phyloP scores from a whole-genome alignment of 2,113 vertebrate genomes.

The Aegotheles bennettii region DNA sequence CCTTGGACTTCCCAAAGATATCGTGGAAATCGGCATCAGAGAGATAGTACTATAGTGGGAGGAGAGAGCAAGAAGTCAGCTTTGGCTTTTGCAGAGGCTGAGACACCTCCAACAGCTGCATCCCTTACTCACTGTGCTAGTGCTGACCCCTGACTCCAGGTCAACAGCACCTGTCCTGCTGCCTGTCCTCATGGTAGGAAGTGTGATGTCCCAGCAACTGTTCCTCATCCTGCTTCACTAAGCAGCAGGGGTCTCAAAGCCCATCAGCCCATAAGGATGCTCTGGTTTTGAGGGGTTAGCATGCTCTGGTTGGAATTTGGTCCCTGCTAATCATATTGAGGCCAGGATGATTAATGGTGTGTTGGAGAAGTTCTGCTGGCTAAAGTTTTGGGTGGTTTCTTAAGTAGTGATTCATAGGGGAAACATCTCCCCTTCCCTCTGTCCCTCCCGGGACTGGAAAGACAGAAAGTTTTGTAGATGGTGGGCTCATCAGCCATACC shows the following conservation, averaged over 20 bases:
- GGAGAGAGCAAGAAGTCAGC: not conserved
- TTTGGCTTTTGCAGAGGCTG: not conserved
- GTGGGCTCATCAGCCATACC: not conserved
- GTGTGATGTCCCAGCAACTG: not conserved
- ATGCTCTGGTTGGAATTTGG: not conserved
- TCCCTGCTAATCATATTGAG: not conserved
- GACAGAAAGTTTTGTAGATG: not conserved
- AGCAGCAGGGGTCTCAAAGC: not conserved
- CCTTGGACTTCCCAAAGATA: slow-evolving; percentile 81
- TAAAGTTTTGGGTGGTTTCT: not conserved
- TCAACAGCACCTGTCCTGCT: not conserved
- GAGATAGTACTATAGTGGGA: slow-evolving; percentile 76
- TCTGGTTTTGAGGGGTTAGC: not conserved
- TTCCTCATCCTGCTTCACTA: not conserved
- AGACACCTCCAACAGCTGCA: not conserved
- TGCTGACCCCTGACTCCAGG: not conserved
- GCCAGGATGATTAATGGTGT: not conserved
- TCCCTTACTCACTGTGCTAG: not conserved
- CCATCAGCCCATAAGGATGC: not conserved
- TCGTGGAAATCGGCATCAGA: slow-evolving; percentile 82
- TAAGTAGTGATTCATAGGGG: not conserved
- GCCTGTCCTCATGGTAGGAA: not conserved
- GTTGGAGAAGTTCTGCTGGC: not conserved
- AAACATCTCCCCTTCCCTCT: not conserved
- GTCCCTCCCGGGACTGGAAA: not conserved